phyloP scores from a whole-genome alignment of 2,797 vertebrate species.

The Prunella strophiata region DNA sequence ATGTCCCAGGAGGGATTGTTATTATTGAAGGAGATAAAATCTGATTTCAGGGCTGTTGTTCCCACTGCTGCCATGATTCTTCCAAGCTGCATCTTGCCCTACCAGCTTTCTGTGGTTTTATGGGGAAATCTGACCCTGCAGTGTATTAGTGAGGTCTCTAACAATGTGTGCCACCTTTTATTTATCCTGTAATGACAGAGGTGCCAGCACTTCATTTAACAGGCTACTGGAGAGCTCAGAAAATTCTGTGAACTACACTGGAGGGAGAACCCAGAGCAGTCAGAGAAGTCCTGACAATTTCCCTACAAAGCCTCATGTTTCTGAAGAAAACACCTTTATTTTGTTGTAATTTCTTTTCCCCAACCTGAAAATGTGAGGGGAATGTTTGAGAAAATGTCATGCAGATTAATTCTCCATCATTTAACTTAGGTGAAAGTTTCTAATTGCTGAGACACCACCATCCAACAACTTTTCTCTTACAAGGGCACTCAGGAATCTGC shows the following conservation, averaged over 20 bases:
- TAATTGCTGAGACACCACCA: not conserved
- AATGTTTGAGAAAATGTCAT: accelerated
- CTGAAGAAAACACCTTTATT: not conserved
- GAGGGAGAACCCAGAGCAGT: not conserved
- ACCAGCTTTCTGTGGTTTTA: not conserved
- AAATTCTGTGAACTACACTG: not conserved
- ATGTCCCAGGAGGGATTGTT: not conserved
- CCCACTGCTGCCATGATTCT: not conserved
- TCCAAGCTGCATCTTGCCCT: not conserved
- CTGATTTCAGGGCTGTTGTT: not conserved
- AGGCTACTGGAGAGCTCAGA: not conserved
- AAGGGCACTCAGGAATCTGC: not conserved
- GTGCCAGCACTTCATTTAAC: not conserved
- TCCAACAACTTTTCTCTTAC: not conserved
- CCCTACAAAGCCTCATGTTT: not conserved
- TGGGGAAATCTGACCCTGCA: not conserved
- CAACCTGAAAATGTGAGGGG: accelerated
- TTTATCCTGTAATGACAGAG: not conserved
- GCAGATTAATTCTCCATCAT: not conserved
- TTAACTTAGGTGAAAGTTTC: not conserved
- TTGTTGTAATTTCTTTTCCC: not conserved
- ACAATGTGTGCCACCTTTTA: accelerated
- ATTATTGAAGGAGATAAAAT: not conserved
- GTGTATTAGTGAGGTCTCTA: not conserved
- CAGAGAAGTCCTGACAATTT: not conserved